Base-by-base conservation (phyloP, 2,797 vertebrate genomes). In the Enteromius argenteus region DNA sequence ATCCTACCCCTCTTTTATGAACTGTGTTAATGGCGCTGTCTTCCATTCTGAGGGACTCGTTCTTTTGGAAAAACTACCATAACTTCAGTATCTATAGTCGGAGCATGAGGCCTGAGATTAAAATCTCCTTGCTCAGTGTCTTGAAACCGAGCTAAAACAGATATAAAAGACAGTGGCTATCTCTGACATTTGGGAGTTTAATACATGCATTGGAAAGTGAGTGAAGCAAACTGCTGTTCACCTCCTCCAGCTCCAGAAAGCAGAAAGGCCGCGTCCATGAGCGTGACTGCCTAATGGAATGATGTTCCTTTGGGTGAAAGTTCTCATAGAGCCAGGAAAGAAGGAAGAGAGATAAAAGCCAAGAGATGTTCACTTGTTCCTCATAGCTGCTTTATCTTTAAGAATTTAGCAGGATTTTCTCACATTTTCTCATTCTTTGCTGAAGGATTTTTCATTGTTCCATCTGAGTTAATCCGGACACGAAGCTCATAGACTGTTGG, bases 181-280 rank as follows among this genome's bases (percentile, higher is more conserved):
- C 75, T 71, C 9, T 79, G 82, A 78, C 66, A 84, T 79, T 71
- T 79, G 74, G 67, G 15, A 84, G 67, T 62, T 84, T 60, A 79
- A 49, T 72, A n/a, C 62, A 56, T 77, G 51, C 27, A 71, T 78
- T 71, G 30, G 53, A 71, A 71, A 78, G 66, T 37, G 27, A 76
- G 73, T 69, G 64, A 83, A 77, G 73, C 49, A 83, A 77, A 71
- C n/a, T 8, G 23, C 23, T n/a, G 21, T 62, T 78, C 74, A 69
- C 32, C 56, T 35, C 49, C 21, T 80, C 49, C 51, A 80, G 35
- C 10, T 60, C 23, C 4, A 3, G 35, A 77, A 58, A 69, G 62
- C 81, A 69, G 37, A 46, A 84, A 60, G 74, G 19, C 19, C 8
- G 5, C 37, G 6, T 75, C 27, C 35, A 58, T 1, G 15, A 84